Evolutionary conservation across 2,888 invertebrate species (phyloP), one percentile per base, ranked within the genome.

Genomic region (Tortricodes alternella): DNA sequence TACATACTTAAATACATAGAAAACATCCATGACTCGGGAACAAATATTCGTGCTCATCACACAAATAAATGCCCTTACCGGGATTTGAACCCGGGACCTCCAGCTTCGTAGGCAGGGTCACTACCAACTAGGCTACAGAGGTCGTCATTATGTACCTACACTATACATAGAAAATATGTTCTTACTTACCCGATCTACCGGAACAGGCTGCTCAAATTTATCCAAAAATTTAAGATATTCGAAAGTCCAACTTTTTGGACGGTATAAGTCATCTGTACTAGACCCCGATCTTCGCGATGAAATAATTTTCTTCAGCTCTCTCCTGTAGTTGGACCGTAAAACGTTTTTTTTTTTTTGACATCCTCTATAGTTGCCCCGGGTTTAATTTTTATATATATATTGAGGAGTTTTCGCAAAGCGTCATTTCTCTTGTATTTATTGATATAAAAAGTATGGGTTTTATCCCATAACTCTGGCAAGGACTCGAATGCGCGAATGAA

Each of bases 211-310:
- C 53, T 53, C 46, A 53, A 53, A 53, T 46, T 53, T 53, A 53
- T 53, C 53, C 46, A 38, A 53, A 53, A 44, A 53, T 46, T 53
- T 53, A 43, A 50, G 44, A 46, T 57, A 57, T 38, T 57, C 51
- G 41, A 58, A 58, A 46, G 57, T 58, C 57, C 57, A 58, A 58
- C 51, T 51, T 58, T 58, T 58, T 58, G 57, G 51, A 27, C 27
- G 27, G 27, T 43, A 43, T 27, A 51, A 37, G 43, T 55, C 55
- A 55, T 55, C 49, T 49, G 49, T 43, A 43, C 55, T 44, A 49
- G 55, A 43, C 27, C 43, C 43, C 43, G 43, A 58, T 41, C 51
- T 46, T 51, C 46, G 46, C 46, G 57, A 58, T 46, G 51, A 51
- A 58, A 51, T 58, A 46, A 51, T 58, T 58, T 58, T 58, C 39